Conservation (phyloP, 2,113 vertebrate genomes). For the Aegotheles bennettii region DNA sequence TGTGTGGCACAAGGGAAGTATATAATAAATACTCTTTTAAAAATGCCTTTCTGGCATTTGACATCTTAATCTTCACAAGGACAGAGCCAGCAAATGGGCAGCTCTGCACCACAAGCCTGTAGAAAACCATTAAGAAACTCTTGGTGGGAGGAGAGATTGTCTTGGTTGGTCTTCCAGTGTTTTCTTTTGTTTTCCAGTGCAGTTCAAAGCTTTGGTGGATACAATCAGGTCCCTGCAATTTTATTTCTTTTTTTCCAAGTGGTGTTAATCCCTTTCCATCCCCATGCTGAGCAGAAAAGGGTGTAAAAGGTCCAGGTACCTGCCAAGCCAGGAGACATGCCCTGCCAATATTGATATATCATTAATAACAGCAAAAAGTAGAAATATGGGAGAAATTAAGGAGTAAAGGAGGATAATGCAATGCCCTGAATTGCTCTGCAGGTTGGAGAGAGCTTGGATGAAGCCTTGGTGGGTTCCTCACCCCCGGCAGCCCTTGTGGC, state of each 20-base stretch:
- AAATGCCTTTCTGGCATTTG: not conserved
- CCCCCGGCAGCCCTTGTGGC: not conserved
- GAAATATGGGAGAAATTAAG: not conserved
- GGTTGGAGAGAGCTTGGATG: not conserved
- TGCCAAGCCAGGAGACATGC: not conserved
- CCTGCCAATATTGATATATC: not conserved
- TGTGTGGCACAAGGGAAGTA: not conserved
- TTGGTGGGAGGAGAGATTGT: accelerated
- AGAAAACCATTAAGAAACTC: not conserved
- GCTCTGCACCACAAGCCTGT: not conserved
- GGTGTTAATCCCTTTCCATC: not conserved
- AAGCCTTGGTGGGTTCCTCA: not conserved
- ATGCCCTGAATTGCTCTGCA: not conserved
- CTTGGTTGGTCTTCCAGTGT: not conserved
- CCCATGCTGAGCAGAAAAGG: not conserved
- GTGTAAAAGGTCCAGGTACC: not conserved
- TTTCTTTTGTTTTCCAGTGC: not conserved
- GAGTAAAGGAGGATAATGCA: not conserved
- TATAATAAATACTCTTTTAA: not conserved
- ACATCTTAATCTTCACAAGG: not conserved
- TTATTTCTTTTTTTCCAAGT: not conserved
- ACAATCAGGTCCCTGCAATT: not conserved
- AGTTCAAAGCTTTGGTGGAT: not conserved
- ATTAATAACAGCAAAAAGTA: conserved; percentile 65
- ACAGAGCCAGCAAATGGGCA: accelerated